Conservation (phyloP, 92 coral and sea anemone genomes). For the Zoanthus solanderi region DNA sequence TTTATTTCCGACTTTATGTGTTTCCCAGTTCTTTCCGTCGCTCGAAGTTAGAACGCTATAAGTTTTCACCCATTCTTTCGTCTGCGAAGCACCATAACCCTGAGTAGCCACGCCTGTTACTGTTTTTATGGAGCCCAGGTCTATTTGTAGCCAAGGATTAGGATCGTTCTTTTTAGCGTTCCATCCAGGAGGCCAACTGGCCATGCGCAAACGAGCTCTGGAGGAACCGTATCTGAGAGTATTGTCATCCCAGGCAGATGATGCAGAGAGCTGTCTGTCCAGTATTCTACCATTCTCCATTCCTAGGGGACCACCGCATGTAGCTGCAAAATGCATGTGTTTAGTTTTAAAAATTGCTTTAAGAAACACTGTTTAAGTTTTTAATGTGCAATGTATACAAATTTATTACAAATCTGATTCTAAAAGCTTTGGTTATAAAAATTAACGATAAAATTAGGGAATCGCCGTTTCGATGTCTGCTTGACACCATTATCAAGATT, state of each 20-base stretch:
- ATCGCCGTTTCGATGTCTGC: too few species aligned
- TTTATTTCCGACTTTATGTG: slow-evolving; percentile 57
- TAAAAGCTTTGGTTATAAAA: too few species aligned
- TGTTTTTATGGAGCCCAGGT: slow-evolving; percentile 57
- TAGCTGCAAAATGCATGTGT: slow-evolving; percentile 27
- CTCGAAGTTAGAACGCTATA: slow-evolving; percentile 67
- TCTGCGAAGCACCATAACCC: slow-evolving; percentile 73
- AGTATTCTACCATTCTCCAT: slow-evolving; percentile 72
- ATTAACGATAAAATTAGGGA: too few species aligned
- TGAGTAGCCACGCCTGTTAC: slow-evolving; percentile 84
- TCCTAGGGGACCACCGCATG: slow-evolving; percentile 76
- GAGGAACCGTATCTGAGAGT: slow-evolving; percentile 69
- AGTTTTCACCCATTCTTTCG: slow-evolving; percentile 82
- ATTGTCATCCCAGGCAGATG: slow-evolving; percentile 80
- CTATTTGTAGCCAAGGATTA: slow-evolving; percentile 79
- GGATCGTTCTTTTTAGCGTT: slow-evolving; percentile 77
- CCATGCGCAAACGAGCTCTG: slow-evolving; percentile 77
- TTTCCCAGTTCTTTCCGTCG: slow-evolving; percentile 75
- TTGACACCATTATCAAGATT: too few species aligned
- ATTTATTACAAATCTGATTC: too few species aligned
- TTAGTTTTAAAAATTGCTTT: background rate
- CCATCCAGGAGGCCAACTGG: slow-evolving; percentile 90
- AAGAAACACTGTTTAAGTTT: too few species aligned
- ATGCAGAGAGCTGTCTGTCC: slow-evolving; percentile 69
- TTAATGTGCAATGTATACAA: too few species aligned